A percentile compares a stretch with the other conserved stretches of the same genome.
Evolutionary conservation across 1,140 invertebrate genomes (phyloP).

Genomic region (Chironomus tepperi): DNA sequence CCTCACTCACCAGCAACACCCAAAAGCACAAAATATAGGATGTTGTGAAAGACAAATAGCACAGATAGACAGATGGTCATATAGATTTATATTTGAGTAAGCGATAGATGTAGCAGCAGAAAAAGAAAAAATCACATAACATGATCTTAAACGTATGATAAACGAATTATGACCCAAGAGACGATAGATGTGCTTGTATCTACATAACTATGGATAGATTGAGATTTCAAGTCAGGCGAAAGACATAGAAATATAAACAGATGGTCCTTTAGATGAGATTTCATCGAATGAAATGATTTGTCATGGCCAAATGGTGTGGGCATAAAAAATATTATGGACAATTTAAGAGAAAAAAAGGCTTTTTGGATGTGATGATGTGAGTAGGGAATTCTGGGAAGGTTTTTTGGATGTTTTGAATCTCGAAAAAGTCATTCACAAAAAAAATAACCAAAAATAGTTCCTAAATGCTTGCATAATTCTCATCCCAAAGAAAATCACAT

Average conservation of each 20-base stretch:
- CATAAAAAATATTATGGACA: neutral
- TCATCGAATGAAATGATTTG: neutral
- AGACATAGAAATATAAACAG: too few relatives aligned
- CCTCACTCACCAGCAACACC: too few relatives aligned
- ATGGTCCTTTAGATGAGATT: neutral
- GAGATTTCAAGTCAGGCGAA: neutral
- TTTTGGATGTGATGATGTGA: too few relatives aligned
- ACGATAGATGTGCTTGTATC: neutral
- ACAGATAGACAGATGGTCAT: too few relatives aligned
- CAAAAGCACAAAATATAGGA: too few relatives aligned
- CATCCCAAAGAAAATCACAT: neutral
- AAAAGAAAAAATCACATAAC: neutral
- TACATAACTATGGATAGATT: neutral
- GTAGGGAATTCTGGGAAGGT: too few relatives aligned
- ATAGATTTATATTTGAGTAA: too few relatives aligned
- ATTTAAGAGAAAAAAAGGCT: neutral
- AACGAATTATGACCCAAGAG: constrained; percentile 1
- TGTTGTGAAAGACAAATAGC: too few relatives aligned
- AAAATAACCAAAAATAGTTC: neutral
- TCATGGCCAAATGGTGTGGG: too few relatives aligned
- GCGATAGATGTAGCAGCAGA: too few relatives aligned
- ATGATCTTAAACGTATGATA: neutral
- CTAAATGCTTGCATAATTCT: neutral
- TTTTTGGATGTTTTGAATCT: too few relatives aligned
- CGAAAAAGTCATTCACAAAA: too few relatives aligned